Base-by-base conservation (phyloP, 2,113 vertebrate genomes). In the Trichomycterus rosablanca region DNA sequence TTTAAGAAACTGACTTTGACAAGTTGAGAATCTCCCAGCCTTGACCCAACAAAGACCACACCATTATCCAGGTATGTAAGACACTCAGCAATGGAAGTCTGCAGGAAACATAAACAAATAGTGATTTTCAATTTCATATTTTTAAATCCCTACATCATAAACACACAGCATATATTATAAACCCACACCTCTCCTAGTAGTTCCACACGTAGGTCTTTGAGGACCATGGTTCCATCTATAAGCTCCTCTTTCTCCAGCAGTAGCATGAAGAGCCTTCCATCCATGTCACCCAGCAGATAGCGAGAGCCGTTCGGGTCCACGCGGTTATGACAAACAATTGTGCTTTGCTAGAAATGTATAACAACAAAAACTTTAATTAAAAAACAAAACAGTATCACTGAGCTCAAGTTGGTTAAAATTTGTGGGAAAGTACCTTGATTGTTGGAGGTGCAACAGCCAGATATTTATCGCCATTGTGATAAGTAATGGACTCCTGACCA, bases 391-490 rank as follows among this genome's bases (percentile, higher is more conserved):
- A 14, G 18, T 8, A 26, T 66, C 56, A 44, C 1, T 42, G 1
- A 52, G 23, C 15, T 1, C 8, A 19, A 19, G 30, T 6, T 19
- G 16, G 7, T 30, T 7, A 52, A 34, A 4, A 11, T 34, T 1
- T 4, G 7, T 24, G 14, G 7, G 15, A 15, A 26, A 49, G 79
- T 78, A 97, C 96, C 92, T 99, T 99, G 76, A 99, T 99, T 53
- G 94, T 97, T 1, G 96, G 95, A 20, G 96, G 96, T 18, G 96
- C 96, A 2, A 99, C 97, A 3, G 96, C 95, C 64, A 99, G 75
- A 45, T 99, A 99, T 63, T 99, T 98, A 73, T 98, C 95, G 9
- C 96, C 96, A 0, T 98, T 99, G 82, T 99, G 96, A 63, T 99
- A 99, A 12, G 96, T 97, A 77, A 99, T 99, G 0, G 96, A 98